phyloP scores from a whole-genome alignment of 1,140 invertebrate genomes.

The Polypedilum pembai region DNA sequence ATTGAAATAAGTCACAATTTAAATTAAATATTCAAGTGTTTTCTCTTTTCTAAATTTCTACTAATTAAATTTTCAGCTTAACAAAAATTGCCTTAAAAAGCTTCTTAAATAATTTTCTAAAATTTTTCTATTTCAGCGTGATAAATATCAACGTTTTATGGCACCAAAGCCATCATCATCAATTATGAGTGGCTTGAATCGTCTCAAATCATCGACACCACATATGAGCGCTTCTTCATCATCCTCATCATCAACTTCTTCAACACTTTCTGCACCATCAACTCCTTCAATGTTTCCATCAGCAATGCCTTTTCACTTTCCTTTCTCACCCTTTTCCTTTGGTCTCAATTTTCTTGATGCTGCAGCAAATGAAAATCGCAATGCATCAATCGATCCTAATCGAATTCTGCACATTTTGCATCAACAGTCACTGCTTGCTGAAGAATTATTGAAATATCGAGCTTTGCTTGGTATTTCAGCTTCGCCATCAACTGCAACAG shows the following conservation, averaged over 20 bases:
- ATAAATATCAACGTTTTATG: neutral
- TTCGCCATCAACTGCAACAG: neutral
- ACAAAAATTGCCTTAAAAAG: neutral
- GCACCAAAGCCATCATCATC: neutral
- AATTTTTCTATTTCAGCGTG: neutral
- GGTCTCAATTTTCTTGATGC: slow-evolving; percentile 42
- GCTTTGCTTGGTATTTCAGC: neutral
- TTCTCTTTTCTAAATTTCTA: no score
- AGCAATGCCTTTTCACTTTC: slow-evolving; percentile 34
- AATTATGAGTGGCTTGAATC: neutral
- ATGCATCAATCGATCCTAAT: slow-evolving; percentile 39
- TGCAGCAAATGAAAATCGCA: slow-evolving; percentile 2
- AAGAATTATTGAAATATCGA: slow-evolving; percentile 40
- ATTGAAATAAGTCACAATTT: no score
- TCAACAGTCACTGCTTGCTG: slow-evolving; percentile 43
- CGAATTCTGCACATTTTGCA: slow-evolving; percentile 42
- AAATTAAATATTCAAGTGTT: no score
- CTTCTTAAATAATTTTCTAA: neutral
- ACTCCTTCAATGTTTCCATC: neutral
- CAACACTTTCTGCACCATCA: neutral
- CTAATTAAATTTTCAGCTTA: no score
- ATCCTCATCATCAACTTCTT: neutral
- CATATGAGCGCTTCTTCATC: neutral
- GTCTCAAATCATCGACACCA: neutral
- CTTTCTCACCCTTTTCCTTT: slow-evolving; percentile 38